Evolutionary conservation across 2,888 invertebrate species (phyloP), one percentile per base, ranked within the genome.

Genomic region (Chymomyza procnemis): DNA sequence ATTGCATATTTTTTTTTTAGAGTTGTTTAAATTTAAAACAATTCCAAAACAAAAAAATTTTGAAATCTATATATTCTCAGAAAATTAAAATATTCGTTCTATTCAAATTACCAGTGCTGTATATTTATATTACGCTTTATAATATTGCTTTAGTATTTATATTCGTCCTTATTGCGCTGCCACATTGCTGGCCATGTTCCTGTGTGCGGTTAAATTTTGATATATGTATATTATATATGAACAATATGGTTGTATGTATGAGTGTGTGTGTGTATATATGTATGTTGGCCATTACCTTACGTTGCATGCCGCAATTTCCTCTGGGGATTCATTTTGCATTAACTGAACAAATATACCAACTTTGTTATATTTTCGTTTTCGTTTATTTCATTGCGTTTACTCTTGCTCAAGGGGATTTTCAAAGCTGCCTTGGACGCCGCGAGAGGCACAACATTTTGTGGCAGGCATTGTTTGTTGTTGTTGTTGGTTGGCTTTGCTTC

Each of bases 311-410:
- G 18, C 75, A 67, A 60, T 63, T 74, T 74, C 80, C 78, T n/a
- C 75, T 66, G 73, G 80, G 80, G 80, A 87, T 85, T 87, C 79
- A 80, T 85, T 85, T 85, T 85, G 87, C 85, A 87, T 85, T 85
- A 87, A 85, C 85, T 76, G 83, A 70, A 76, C 87, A 87, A 85
- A 85, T 87, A 85, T 71, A 81, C 82, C 80, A 87, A 85, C 73
- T 80, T 87, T 83, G 85, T 87, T 87, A 76, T 85, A 82, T 82
- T 84, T 83, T 84, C 77, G 77, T 82, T 84, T 83, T 84, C 77
- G 77, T 86, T 79, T 74, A 78, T 80, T 85, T 85, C 77, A 75
- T 83, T 85, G 74, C 76, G 68, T 79, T 85, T 75, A 68, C 71
- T 71, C 81, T 86, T 72, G 52, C 55, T 64, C 18, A 21, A 54